Evolutionary conservation across 2,797 vertebrate species (phyloP).

Genomic region (Numenius phaeopus): DNA sequence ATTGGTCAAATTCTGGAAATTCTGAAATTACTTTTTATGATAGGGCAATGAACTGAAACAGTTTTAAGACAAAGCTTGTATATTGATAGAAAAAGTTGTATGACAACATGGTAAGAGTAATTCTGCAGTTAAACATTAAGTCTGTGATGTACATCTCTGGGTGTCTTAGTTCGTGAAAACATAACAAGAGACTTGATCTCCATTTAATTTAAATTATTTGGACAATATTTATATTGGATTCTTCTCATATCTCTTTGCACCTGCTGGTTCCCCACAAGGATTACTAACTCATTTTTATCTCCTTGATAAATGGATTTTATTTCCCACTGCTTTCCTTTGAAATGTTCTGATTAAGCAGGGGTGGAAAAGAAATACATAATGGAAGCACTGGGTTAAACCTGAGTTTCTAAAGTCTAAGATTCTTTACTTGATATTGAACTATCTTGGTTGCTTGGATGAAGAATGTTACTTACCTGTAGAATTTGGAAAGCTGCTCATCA

Average conservation of each 20-base stretch:
- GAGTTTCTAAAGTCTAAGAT: neutral
- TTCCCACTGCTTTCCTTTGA: constrained; percentile 13
- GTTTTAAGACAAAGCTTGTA: neutral
- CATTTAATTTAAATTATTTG: neutral
- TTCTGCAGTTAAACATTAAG: neutral
- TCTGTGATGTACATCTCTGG: neutral
- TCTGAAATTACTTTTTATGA: neutral
- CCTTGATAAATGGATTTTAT: neutral
- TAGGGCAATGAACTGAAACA: neutral
- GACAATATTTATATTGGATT: neutral
- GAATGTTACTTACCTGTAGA: neutral
- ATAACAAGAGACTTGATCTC: neutral
- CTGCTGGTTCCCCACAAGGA: neutral
- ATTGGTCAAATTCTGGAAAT: neutral
- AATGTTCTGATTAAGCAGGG: neutral
- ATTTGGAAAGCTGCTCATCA: neutral
- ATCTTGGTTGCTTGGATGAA: neutral
- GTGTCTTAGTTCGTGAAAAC: neutral
- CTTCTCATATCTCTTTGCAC: neutral
- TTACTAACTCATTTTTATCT: neutral
- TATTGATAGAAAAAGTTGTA: neutral
- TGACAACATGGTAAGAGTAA: neutral
- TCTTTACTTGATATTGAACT: neutral
- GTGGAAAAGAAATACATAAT: neutral
- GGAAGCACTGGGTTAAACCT: neutral